Base-by-base conservation (phyloP, 2,888 invertebrate genomes). In the Noctua janthe region DNA sequence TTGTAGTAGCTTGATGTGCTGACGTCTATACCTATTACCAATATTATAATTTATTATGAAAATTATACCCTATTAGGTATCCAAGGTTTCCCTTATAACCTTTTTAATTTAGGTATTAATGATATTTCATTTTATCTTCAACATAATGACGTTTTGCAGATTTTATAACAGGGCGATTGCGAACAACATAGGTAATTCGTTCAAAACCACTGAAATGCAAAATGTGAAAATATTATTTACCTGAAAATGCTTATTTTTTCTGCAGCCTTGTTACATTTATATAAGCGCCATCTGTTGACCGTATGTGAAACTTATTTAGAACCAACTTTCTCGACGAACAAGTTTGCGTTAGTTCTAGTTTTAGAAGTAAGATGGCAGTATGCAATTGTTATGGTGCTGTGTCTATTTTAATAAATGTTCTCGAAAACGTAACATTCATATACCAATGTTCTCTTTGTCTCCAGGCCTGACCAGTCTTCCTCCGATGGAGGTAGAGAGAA, bases 401-500 rank as follows among this genome's bases (percentile, higher is more conserved):
- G 1, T 43, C 0, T 43, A 43, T 23, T 15, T 43, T 43, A 1
- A 13, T 43, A 62, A 17, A 20, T n/a, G 0, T 13, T 43, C 0
- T 23, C 66, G 13, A n/a, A 43, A 67, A 23, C 0, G n/a, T 47
- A n/a, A 13, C 64, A 64, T 47, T 43, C 3, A 0, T 35, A 3
- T n/a, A 8, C 47, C 8, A 47, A n/a, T 47, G 0, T 15, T 76
- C 81, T 88, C 87, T 88, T 91, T 92, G 88, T 87, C 89, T 86
- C 1, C 94, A 97, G 97, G 83, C 91, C 94, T 62, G 97, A 97
- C 74, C 94, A 94, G 62, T 92, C 96, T 29, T 91, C 94, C 29
- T 92, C 92, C 8, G 95, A 95, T 67, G 93, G 95, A 20, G 94
- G 93, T 0, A 93, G 95, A 81, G 95, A 96, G 81, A 97, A 98